Conservation (phyloP, 2,888 invertebrate species). For the Schizotus pectinicornis region DNA sequence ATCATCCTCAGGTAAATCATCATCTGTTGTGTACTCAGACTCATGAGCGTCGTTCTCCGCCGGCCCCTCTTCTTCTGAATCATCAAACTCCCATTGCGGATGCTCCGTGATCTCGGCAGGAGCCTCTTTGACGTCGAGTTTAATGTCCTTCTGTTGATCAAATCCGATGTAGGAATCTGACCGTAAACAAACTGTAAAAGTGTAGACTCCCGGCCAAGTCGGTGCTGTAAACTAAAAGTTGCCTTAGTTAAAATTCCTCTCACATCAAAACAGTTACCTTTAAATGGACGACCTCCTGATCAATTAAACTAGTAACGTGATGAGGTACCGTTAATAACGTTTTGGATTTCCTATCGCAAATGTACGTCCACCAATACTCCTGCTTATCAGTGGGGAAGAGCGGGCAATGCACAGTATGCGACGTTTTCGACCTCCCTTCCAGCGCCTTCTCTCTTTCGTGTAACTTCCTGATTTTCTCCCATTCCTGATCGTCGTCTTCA, state of each 20-base stretch:
- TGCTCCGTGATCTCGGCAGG: constrained; percentile 87
- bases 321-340: constrained; percentile 91
- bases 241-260: too few relatives aligned
- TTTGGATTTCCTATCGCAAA: constrained; percentile 93
- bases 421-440: constrained; percentile 92
- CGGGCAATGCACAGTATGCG: constrained; percentile 97
- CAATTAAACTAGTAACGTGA: constrained; percentile 90
- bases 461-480: constrained; percentile 91
- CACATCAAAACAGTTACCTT: constrained; percentile 62
- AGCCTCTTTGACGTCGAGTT: constrained; percentile 97
- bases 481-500: constrained; percentile 68
- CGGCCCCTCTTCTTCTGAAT: constrained; percentile 80
- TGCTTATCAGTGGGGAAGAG: constrained; percentile 94
- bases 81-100: constrained; percentile 98
- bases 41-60: constrained; percentile 67
- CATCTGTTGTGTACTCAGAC: constrained; percentile 73
- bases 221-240: constrained; percentile 89
- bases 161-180: constrained; percentile 98
- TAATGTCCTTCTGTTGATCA: constrained; percentile 94
- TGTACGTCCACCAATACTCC: constrained; percentile 99
- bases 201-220: constrained; percentile 89
- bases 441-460: constrained; percentile 85
- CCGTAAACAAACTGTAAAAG: constrained; percentile 89
- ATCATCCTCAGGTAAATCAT: constrained; percentile 64
- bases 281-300: constrained; percentile 89